Percentiles rank a stretch among this genome's conserved stretches.
These are phyloP conservation scores for Phyllotreta striolata DNA, from an alignment of 2,888 invertebrate species.

Conservation along the genomic window DNA sequence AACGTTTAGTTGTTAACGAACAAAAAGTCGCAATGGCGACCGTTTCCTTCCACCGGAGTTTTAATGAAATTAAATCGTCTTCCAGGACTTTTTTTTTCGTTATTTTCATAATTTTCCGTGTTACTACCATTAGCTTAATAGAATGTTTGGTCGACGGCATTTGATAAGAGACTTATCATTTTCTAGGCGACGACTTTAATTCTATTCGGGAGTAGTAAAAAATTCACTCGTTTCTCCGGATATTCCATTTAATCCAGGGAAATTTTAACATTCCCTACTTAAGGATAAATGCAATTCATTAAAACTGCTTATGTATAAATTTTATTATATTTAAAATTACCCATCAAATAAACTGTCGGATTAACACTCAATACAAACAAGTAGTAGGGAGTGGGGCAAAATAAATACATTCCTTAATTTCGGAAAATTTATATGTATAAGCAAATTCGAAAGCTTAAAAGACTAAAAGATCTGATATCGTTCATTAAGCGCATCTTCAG, in stretches of 20 bases:
- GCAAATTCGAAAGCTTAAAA: background rate
- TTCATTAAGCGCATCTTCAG: conserved; percentile 3
- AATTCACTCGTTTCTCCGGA: too few relatives aligned
- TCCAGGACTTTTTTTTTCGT: conserved; percentile 2
- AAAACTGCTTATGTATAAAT: too few relatives aligned
- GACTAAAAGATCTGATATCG: background rate
- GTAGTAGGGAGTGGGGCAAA: too few relatives aligned
- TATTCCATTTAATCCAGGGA: too few relatives aligned
- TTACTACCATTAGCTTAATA: conserved; percentile 25
- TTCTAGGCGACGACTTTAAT: conserved; percentile 3
- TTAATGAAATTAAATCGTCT: conserved; percentile 17
- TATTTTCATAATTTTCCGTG: conserved; percentile 20
- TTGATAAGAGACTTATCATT: conserved; percentile 13
- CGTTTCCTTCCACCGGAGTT: conserved; percentile 18
- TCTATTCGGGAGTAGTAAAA: conserved; percentile 4
- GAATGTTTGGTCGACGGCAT: conserved; percentile 12
- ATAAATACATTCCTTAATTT: too few relatives aligned
- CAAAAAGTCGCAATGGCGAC: conserved; percentile 19
- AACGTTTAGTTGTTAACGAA: conserved; percentile 23
- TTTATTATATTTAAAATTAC: too few relatives aligned
- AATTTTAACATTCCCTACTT: too few relatives aligned
- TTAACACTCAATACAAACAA: too few relatives aligned
- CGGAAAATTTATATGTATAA: too few relatives aligned
- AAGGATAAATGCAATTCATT: too few relatives aligned
- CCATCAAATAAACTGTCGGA: too few relatives aligned